phyloP scores from a whole-genome alignment of 2,113 vertebrate genomes.

The Coptodon rendalli region DNA sequence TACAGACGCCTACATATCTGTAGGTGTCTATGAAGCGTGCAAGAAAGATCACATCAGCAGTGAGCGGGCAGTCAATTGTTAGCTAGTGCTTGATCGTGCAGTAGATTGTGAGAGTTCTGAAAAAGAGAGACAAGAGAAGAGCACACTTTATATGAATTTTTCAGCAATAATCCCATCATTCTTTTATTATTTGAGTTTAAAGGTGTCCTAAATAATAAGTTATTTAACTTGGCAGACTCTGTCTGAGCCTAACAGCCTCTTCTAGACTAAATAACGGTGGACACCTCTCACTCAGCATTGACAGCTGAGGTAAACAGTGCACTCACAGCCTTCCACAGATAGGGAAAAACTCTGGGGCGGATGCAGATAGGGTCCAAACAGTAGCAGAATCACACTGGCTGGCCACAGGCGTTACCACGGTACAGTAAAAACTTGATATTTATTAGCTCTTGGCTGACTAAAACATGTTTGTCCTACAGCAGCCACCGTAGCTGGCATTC shows the following conservation, averaged over 20 bases:
- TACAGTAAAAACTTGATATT: not conserved
- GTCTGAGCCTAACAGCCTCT: not conserved
- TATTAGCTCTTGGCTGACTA: not conserved
- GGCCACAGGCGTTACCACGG: rapidly evolving
- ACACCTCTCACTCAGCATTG: not conserved
- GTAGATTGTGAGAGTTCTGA: not conserved
- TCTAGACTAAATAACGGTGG: not conserved
- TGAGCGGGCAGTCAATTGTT: not conserved
- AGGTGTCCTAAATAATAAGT: not conserved
- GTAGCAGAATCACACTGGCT: not conserved
- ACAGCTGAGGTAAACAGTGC: not conserved
- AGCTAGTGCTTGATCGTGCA: not conserved
- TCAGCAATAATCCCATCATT: not conserved
- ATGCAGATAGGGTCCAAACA: not conserved
- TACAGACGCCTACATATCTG: not conserved
- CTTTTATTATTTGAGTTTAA: not conserved
- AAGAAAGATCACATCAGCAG: not conserved
- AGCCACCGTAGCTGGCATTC: not conserved
- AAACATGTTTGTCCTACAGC: not conserved
- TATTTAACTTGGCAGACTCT: not conserved
- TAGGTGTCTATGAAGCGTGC: not conserved
- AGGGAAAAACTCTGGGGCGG: not conserved
- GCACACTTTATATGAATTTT: too few species aligned
- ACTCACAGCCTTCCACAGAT: not conserved
- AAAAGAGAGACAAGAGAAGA: not conserved